Base-by-base conservation (phyloP, 1,140 invertebrate genomes). In the Drosophila parabipectinata region DNA sequence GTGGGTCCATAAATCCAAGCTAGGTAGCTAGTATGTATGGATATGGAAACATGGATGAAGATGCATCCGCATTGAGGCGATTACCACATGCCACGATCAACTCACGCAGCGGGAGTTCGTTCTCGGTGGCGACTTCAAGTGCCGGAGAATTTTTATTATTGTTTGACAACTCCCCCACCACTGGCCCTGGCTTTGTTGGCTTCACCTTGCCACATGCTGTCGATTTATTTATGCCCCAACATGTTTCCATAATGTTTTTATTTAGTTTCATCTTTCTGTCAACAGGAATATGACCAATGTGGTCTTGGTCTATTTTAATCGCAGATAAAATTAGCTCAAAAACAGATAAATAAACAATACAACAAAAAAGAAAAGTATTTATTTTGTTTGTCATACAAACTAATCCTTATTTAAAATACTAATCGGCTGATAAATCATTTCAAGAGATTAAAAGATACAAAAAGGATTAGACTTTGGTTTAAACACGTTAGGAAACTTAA, bases 51-150 rank as follows among this genome's bases (percentile, higher is more conserved):
- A 30, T 24, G 15, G 15, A 15, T 15, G 6, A 18, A 50, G 45
- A 50, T 4, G 15, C 26, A 39, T 37, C 34, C 21, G 21, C 28
- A 32, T 52, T 68, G 75, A 71, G 69, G 79, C 84, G 88, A 87
- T 87, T 87, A 87, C 83, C 83, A 87, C 83, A 87, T 87, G 83
- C 83, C 67, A 83, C 83, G 83, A 58, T 83, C 64, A 48, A 67
- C 62, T 71, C 74, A 45, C 82, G 72, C 83, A 76, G 79, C 83
- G 81, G 83, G 83, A 87, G 83, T 76, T 53, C 72, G 58, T 18
- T 63, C 57, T 66, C 62, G 14, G 57, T 83, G 79, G 79, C 79
- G 76, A 63, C 80, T 83, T 79, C 75, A 79, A 83, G 79, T 82
- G 66, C 59, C 59, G 9, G 12, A 3, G 21, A 28, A 26, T n/a